These are phyloP conservation scores for Stomatorhinus walkeri DNA, from an alignment of 2,797 vertebrate genomes.

Conservation along the genomic window DNA sequence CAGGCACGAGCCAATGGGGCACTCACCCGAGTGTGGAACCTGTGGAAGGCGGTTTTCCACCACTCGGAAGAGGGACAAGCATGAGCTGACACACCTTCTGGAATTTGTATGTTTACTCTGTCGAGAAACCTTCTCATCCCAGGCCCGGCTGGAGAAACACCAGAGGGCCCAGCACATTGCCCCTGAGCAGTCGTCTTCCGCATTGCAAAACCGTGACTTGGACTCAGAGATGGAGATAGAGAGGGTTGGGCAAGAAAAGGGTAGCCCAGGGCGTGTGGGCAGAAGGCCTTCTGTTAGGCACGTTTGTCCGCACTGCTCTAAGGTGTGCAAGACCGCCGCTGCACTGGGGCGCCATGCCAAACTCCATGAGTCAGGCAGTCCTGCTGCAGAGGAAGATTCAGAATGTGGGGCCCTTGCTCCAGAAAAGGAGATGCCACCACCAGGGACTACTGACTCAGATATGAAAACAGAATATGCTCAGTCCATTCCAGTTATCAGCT, in stretches of 20 bases:
- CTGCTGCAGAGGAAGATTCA: conserved; percentile 51
- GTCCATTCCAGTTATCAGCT: conserved; percentile 66
- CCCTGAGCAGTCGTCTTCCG: conserved; percentile 40
- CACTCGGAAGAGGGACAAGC: conserved; percentile 73
- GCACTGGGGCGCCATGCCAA: conserved; percentile 77
- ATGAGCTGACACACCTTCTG: conserved; percentile 72
- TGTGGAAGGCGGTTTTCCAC: conserved; percentile 78
- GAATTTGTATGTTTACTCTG: conserved; percentile 68
- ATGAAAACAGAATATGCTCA: conserved; percentile 46
- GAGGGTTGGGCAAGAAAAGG: conserved; percentile 48
- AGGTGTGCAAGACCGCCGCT: conserved; percentile 82
- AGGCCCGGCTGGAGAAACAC: conserved; percentile 67
- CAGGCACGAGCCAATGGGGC: conserved; percentile 60
- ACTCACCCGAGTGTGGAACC: conserved; percentile 67
- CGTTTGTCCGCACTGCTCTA: conserved; percentile 73
- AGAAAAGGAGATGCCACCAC: conserved; percentile 28
- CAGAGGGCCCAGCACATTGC: conserved; percentile 65
- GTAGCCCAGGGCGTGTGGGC: conserved; percentile 57
- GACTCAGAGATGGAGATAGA: conserved; percentile 41
- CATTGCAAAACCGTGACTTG: conserved; percentile 46
- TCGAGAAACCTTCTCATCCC: conserved; percentile 61
- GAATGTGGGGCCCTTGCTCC: conserved; percentile 28
- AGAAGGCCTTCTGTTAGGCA: conserved; percentile 71
- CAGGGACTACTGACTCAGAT: conserved; percentile 38
- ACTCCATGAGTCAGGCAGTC: conserved; percentile 68